Evolutionary conservation across 2,888 invertebrate species (phyloP), one percentile per base, ranked within the genome.

Genomic region (Xylophagus ater): DNA sequence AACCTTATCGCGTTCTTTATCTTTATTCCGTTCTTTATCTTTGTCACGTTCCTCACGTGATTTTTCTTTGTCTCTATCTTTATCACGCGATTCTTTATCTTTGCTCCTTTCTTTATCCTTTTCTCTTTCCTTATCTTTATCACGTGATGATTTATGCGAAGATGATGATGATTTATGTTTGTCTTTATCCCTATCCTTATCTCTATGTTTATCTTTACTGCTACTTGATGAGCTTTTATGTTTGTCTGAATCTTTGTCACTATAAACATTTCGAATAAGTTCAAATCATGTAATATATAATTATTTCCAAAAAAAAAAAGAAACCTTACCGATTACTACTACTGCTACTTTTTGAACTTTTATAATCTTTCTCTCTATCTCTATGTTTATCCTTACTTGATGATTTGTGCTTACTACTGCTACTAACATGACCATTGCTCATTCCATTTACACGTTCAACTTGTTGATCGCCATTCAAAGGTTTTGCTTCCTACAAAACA

Each of bases 401-500:
- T 20, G 77, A 78, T 60, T 78, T 77, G 60, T 77, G 75, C 54
- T 74, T 75, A 48, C 65, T 74, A 65, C 64, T 70, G 64, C 65
- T 73, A 62, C 60, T 56, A 44, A 43, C 56, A 61, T 79, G 84
- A 38, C 86, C 87, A 67, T 86, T 83, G 55, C 80, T 81, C 57
- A 84, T 68, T 43, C 86, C 86, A 69, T 86, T 86, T 67, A 82
- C 70, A 68, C 78, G 76, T 34, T 41, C 39, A 58, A 64, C 68
- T 18, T 7, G 12, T 62, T 70, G 70, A 58, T 65, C 67, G 47
- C 71, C 71, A 58, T 71, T 72, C 62, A 69, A 43, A 30, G 46
- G 40, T 39, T 51, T 50, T 9, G 34, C 36, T 18, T 45, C 44
- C 42, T 43, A 31, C 1, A 36, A 39, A 38, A 8, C 29, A 33